Conservation (phyloP, 2,797 vertebrate genomes). For the Karalla daura region DNA sequence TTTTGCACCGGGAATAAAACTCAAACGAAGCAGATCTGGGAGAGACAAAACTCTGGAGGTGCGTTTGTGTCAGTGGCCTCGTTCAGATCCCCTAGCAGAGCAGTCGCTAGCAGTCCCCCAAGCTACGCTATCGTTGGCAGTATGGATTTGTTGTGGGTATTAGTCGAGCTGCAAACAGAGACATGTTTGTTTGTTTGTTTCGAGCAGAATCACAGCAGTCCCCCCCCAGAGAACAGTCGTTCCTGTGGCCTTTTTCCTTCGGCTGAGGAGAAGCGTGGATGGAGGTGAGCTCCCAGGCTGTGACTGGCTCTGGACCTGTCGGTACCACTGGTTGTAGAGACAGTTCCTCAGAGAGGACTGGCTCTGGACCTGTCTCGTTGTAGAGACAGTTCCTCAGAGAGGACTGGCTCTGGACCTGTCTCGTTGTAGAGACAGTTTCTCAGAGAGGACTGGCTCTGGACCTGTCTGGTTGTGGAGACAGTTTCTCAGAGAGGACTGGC, state of each 20-base stretch:
- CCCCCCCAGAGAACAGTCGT: conserved; percentile 18
- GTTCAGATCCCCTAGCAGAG: conserved; percentile 35
- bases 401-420: no score
- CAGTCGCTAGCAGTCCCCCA: neutral
- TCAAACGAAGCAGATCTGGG: conserved; percentile 29
- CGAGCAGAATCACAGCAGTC: conserved; percentile 13
- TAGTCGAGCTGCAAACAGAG: conserved; percentile 16
- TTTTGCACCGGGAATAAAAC: conserved; percentile 24
- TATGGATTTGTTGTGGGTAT: conserved; percentile 28
- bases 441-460: no score
- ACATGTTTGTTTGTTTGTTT: conserved; percentile 20
- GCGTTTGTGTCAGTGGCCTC: conserved; percentile 31
- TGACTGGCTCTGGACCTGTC: no score
- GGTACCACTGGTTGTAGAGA: no score
- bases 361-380: no score
- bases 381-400: no score
- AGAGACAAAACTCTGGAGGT: conserved; percentile 13
- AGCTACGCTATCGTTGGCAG: conserved; percentile 27
- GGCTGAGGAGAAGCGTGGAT: neutral
- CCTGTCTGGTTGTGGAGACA: no score
- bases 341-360: no score
- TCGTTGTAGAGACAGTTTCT: no score
- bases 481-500: no score
- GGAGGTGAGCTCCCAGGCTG: no score
- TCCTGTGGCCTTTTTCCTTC: conserved; percentile 7